Evolutionary conservation across 92 coral and sea anemone species (phyloP).

Genomic region (Epizoanthus fatuus): DNA sequence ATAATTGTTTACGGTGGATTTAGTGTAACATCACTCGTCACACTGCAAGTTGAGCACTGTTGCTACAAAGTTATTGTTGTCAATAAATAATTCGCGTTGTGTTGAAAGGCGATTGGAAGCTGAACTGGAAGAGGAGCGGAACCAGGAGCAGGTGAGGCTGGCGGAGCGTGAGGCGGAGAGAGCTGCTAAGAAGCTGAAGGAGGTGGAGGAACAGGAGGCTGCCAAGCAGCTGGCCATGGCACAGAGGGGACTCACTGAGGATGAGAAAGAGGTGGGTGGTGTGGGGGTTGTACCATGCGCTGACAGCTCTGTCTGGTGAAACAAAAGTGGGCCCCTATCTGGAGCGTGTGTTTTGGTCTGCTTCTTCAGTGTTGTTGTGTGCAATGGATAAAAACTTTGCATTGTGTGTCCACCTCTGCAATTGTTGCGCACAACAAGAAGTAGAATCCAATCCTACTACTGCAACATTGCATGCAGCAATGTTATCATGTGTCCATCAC

Average conservation of each 20-base stretch:
- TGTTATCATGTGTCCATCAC: too few species aligned
- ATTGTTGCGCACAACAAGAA: background rate
- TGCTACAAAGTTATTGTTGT: too few species aligned
- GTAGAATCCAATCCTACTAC: too few species aligned
- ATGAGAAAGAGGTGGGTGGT: slow-evolving; percentile 89
- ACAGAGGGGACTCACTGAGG: slow-evolving; percentile 94
- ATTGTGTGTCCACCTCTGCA: too few species aligned
- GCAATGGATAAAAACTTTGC: too few species aligned
- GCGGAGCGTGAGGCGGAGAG: slow-evolving; percentile 98
- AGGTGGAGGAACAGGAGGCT: slow-evolving; percentile 90
- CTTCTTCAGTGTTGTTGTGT: too few species aligned
- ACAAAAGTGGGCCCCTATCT: too few species aligned
- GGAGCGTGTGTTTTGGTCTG: too few species aligned
- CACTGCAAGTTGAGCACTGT: background rate
- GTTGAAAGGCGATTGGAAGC: slow-evolving; percentile 82
- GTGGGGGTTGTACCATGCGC: background rate
- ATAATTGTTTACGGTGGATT: background rate
- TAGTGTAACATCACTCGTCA: background rate
- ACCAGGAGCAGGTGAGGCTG: slow-evolving; percentile 91
- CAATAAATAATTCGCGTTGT: background rate
- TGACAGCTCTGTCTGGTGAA: too few species aligned
- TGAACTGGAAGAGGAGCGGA: slow-evolving; percentile 94
- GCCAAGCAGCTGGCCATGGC: slow-evolving; percentile 82
- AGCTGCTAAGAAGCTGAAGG: slow-evolving; percentile 75
- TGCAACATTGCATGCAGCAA: too few species aligned